A percentile compares a stretch with the other conserved stretches of the same genome.
phyloP scores from a whole-genome alignment of 2,888 invertebrate species.

The Coelopa pilipes region DNA sequence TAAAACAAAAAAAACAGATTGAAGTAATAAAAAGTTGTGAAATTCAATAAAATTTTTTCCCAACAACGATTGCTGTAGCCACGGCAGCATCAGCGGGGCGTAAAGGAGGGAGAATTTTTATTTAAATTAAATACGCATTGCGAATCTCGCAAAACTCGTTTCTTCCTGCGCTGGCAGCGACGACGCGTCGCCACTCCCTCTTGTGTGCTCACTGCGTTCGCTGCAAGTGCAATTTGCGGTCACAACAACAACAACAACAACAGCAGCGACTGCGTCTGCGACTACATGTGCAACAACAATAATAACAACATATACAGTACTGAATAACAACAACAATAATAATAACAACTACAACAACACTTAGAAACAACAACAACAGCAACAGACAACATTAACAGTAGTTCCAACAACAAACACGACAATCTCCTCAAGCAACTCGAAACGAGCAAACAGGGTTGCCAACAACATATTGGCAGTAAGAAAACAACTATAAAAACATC shows the following conservation, averaged over 20 bases:
- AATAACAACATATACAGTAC: neutral
- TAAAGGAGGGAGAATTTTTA: neutral
- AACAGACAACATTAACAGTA: neutral
- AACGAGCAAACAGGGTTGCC: neutral
- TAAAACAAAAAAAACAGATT: too few species aligned
- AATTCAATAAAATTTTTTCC: neutral
- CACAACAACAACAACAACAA: neutral
- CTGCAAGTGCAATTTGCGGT: neutral
- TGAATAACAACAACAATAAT: too few species aligned
- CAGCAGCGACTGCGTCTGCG: neutral
- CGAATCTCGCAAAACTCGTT: neutral
- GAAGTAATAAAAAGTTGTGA: slow-evolving; percentile 2
- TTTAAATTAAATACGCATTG: slow-evolving; percentile 8
- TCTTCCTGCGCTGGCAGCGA: neutral
- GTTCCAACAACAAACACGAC: neutral
- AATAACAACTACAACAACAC: too few species aligned
- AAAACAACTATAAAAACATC: slow-evolving; percentile 1
- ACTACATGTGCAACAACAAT: neutral
- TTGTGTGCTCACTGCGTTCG: neutral
- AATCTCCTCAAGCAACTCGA: neutral
- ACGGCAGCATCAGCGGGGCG: neutral
- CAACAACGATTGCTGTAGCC: neutral
- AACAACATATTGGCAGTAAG: too few species aligned
- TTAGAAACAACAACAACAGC: slow-evolving; percentile 2
- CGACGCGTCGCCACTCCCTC: neutral